Percentiles rank a stretch among this genome's conserved stretches.
phyloP scores from a whole-genome alignment of 2,797 vertebrate genomes.

The Sebastes cheni region DNA sequence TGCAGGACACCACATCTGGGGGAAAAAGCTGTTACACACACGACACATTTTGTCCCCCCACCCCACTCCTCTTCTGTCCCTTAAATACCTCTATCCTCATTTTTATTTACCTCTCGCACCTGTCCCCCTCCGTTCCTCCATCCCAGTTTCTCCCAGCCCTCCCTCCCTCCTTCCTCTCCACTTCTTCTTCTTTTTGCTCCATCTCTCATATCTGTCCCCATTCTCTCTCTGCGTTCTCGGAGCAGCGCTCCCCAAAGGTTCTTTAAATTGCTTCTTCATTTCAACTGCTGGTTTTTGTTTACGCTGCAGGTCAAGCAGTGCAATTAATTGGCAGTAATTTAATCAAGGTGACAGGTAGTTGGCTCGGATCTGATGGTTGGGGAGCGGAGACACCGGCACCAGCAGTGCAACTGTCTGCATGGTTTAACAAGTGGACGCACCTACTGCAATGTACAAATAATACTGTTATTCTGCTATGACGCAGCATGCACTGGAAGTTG shows the following conservation, averaged over 20 bases:
- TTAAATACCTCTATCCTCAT: constrained; percentile 18
- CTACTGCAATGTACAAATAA: constrained; percentile 20
- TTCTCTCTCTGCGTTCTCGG: constrained; percentile 54
- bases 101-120: constrained; percentile 44
- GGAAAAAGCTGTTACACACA: background rate
- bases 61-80: background rate
- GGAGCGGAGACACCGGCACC: constrained; percentile 31
- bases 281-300: constrained; percentile 69
- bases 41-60: background rate
- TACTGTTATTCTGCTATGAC: background rate
- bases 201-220: constrained; percentile 67
- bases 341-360: constrained; percentile 69
- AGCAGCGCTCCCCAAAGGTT: constrained; percentile 65
- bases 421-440: constrained; percentile 39
- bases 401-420: constrained; percentile 22
- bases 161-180: background rate
- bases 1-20: background rate
- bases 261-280: constrained; percentile 76
- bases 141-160: constrained; percentile 28
- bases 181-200: background rate
- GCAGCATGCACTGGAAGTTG: background rate
- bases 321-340: constrained; percentile 79
- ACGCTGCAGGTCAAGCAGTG: constrained; percentile 74
- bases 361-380: constrained; percentile 48
- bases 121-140: constrained; percentile 30